These are phyloP conservation scores for Xanthia icteritia DNA, from an alignment of 2,888 invertebrate genomes.

Conservation along the genomic window DNA sequence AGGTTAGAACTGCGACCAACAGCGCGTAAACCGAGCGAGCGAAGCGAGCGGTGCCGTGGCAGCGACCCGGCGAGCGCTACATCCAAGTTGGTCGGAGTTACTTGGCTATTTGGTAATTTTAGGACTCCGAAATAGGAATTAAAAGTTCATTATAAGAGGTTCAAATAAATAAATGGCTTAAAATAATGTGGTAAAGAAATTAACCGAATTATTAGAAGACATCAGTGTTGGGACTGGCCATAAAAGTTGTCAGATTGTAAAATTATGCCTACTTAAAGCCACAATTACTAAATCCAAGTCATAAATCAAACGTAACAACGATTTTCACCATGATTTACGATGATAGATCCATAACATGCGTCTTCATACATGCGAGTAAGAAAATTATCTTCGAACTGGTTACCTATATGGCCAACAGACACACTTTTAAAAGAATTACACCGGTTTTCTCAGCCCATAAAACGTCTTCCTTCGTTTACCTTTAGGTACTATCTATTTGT, in stretches of 20 bases:
- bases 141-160: not conserved
- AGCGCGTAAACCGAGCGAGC: not conserved
- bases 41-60: not conserved
- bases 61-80: not conserved
- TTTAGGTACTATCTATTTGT: not conserved
- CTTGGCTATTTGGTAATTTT: no score
- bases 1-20: not conserved
- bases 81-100: not conserved
- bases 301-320: not conserved
- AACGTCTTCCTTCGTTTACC: not conserved
- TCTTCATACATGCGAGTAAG: constrained; percentile 35
- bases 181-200: not conserved
- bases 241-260: not conserved
- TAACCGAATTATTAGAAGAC: not conserved
- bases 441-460: constrained; percentile 32
- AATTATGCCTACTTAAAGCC: not conserved
- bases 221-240: not conserved
- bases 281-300: not conserved
- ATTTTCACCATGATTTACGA: not conserved
- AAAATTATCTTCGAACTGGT: constrained; percentile 50
- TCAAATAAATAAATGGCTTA: not conserved
- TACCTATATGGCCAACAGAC: constrained; percentile 43
- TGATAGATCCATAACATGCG: constrained; percentile 28
- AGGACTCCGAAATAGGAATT: not conserved
- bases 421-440: constrained; percentile 58